Evolutionary conservation across 2,888 invertebrate genomes (phyloP), one percentile per base, ranked within the genome.

Genomic region (Rhorus exstirpatorius): DNA sequence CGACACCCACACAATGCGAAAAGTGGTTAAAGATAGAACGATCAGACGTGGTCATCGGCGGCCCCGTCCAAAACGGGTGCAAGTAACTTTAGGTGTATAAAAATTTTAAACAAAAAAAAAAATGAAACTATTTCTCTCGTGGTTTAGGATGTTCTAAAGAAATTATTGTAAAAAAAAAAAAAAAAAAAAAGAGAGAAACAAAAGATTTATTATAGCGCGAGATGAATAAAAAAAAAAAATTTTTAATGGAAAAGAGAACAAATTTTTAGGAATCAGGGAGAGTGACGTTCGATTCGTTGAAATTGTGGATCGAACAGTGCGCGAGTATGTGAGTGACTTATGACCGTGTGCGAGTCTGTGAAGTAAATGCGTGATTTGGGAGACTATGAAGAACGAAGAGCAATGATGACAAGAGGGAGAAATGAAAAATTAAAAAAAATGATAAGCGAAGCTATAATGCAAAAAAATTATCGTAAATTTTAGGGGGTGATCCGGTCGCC

Each of bases 1-100:
- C 65, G 72, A 81, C 72, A 79, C 75, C 80, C 76, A 84, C 74
- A 80, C 41, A 38, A 72, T 17, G 78, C 53, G 79, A 77, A 58
- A 77, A 82, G 87, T 81, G 81, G 79, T 84, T 79, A 80, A 51
- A 71, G 81, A 84, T 84, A 89, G 85, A 31, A 83, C 83, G 83
- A 67, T 79, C 72, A 79, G 79, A 86, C 90, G 85, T 85, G 89
- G 91, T 91, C 89, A 90, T 88, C 89, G 90, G 88, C 88, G 90
- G 87, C 90, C 90, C 91, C 90, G 89, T 91, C 90, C 90, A 88
- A 89, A 90, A 90, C 88, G 91, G 90, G 90, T 91, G 91, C 90
- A 89, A 90, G 87, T 91, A 91, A 91, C 87, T 91, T 91, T 91
- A 91, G 91, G 88, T 91, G 91, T 91, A 91, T 88, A 91, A 90